These are phyloP conservation scores for Zaprionus obscuricornis DNA, from an alignment of 2,888 invertebrate species.

Conservation along the genomic window DNA sequence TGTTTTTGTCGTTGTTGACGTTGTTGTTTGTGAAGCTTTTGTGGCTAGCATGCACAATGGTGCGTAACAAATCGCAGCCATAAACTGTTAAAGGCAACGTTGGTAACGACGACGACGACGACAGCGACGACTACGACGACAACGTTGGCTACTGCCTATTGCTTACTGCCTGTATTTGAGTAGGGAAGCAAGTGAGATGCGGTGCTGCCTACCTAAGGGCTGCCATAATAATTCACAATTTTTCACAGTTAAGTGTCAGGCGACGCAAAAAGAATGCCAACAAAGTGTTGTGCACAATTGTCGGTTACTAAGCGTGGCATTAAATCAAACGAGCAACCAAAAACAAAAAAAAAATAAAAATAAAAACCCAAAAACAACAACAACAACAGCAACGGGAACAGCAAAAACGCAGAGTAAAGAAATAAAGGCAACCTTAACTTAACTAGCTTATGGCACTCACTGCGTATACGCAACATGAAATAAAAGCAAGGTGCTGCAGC, in stretches of 20 bases:
- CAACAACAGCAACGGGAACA: slow-evolving; percentile 8
- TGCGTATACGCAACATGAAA: slow-evolving; percentile 58
- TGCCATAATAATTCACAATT: slow-evolving; percentile 79
- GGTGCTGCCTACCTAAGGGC: slow-evolving; percentile 26
- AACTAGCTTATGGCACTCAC: slow-evolving; percentile 25
- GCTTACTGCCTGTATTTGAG: slow-evolving; percentile 23
- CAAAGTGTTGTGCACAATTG: slow-evolving; percentile 65
- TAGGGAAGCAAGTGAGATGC: background rate
- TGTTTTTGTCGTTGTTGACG: slow-evolving; percentile 22
- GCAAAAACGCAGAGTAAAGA: background rate
- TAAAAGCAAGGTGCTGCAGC: slow-evolving; percentile 45
- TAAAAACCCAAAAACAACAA: slow-evolving; percentile 36
- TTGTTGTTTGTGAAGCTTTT: slow-evolving; percentile 47
- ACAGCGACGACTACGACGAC: background rate
- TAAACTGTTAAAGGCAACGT: slow-evolving; percentile 59
- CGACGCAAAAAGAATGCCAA: slow-evolving; percentile 50
- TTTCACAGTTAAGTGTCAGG: slow-evolving; percentile 79
- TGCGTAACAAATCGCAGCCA: slow-evolving; percentile 76
- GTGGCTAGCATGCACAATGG: slow-evolving; percentile 66
- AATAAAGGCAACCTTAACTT: slow-evolving; percentile 25
- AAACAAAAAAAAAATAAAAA: slow-evolving; percentile 26
- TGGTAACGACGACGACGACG: slow-evolving; percentile 15
- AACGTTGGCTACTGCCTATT: too few species aligned
- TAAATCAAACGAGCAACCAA: slow-evolving; percentile 63
- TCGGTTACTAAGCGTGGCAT: slow-evolving; percentile 68